Base-by-base conservation (phyloP, 2,113 vertebrate genomes). In the Epinephelus moara region DNA sequence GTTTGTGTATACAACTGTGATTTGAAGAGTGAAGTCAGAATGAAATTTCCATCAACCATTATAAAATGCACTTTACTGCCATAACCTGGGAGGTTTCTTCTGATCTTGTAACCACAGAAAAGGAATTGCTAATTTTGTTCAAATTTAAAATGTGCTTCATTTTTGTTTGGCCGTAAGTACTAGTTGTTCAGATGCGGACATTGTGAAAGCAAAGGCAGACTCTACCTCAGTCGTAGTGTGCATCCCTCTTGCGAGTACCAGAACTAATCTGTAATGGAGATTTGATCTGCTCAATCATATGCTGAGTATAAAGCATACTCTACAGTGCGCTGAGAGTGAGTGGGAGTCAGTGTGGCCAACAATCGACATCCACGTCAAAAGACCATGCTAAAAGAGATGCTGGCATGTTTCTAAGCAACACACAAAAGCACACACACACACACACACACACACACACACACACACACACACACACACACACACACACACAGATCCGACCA, bases 341-440 rank as follows among this genome's bases (percentile, higher is more conserved):
- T 93, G 81, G 91, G 90, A 91, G 90, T 89, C 66, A 50, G 45
- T 71, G 78, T 84, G 60, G 81, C 75, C 68, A 88, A 70, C 73
- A 89, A 89, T 86, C 40, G 75, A 79, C 70, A 82, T 91, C 64
- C n/a, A 84, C 81, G 10, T 93, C 84, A 88, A 89, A 85, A 80
- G 68, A 88, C 63, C 80, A 63, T 23, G 60, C 85, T 87, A 66
- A 89, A 86, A 85, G 79, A 90, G 75, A 70, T 84, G 66, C 85
- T 62, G 56, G 53, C 56, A 88, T 81, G 92, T 92, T 93, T 89
- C 93, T 89, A 92, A 92, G 93, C 88, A 92, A 92, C 89, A 87
- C 89, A 85, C 79, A 86, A 78, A 85, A 75, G 70, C 61, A 82
- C 78, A 89, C 84, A 83, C 62, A 66, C 60, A 70, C 53, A 50